A percentile compares a stretch with the other conserved stretches of the same genome.
These are phyloP conservation scores for Caenorhabditis plicata DNA, from an alignment of 2,888 invertebrate genomes.

Conservation along the genomic window DNA sequence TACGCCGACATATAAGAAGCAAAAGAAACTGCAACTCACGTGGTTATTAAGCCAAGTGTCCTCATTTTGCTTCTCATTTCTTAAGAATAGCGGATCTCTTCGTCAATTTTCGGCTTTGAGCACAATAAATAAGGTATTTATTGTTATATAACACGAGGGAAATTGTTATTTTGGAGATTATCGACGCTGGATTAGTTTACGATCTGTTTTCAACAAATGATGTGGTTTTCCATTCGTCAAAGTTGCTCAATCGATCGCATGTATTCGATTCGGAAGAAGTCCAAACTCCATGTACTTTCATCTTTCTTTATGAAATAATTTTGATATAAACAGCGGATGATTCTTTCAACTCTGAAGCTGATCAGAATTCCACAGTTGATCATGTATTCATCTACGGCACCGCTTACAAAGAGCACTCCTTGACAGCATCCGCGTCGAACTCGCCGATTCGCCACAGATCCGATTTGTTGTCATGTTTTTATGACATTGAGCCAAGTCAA, in stretches of 20 bases:
- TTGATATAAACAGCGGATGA: conserved; percentile 34
- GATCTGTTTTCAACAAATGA: conserved; percentile 62
- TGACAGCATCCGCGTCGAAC: conserved; percentile 44
- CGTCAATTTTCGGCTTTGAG: conserved; percentile 73
- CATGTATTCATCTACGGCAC: conserved; percentile 54
- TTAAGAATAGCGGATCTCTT: conserved; percentile 71
- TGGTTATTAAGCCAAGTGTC: conserved; percentile 71
- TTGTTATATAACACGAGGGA: neutral
- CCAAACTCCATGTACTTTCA: conserved; percentile 34
- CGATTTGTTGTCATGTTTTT: conserved; percentile 56
- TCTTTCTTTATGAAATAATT: neutral
- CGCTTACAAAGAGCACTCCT: conserved; percentile 36
- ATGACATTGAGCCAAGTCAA: conserved; percentile 59
- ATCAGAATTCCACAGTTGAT: conserved; percentile 54
- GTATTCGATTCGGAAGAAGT: conserved; percentile 52
- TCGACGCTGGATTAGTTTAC: conserved; percentile 71
- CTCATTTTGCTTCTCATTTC: conserved; percentile 70
- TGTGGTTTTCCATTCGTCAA: conserved; percentile 60
- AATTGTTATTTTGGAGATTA: conserved; percentile 54
- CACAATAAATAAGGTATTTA: conserved; percentile 71
- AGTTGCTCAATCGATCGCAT: conserved; percentile 59
- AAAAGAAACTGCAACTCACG: conserved; percentile 64
- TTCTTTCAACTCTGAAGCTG: conserved; percentile 46
- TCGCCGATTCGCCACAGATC: conserved; percentile 44
- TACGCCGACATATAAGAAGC: conserved; percentile 54